Evolutionary conservation across 2,797 vertebrate species (phyloP).

Genomic region (Phrynocephalus forsythii): DNA sequence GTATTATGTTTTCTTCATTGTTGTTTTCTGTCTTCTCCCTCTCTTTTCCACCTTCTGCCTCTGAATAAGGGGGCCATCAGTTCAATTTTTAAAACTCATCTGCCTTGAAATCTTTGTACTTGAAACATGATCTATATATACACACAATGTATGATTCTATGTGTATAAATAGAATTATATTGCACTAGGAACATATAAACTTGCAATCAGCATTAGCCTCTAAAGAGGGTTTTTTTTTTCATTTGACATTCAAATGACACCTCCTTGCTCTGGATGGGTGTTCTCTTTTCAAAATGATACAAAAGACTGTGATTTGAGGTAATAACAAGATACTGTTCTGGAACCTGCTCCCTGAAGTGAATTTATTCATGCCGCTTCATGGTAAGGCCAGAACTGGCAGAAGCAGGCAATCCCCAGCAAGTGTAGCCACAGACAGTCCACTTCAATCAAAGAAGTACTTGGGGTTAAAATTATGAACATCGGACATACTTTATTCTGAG

Average conservation of each 20-base stretch:
- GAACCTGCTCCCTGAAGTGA: neutral
- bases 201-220: neutral
- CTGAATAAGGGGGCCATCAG: neutral
- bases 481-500: conserved; percentile 33
- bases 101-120: neutral
- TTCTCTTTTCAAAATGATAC: conserved; percentile 1
- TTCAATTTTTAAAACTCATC: neutral
- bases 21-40: neutral
- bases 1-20: neutral
- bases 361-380: neutral
- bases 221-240: neutral
- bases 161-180: neutral
- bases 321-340: neutral
- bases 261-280: neutral
- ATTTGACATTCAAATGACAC: neutral
- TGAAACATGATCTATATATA: neutral
- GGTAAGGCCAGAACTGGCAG: neutral
- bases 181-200: neutral
- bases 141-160: neutral
- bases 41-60: neutral
- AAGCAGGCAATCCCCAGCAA: neutral
- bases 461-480: conserved; percentile 34
- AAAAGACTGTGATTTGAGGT: neutral
- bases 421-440: neutral
- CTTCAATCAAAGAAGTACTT: conserved; percentile 26